Percentiles rank a stretch among this genome's conserved stretches.
These are phyloP conservation scores for Ochotona princeps DNA, from an alignment of 2,113 vertebrate genomes.

Conservation along the genomic window DNA sequence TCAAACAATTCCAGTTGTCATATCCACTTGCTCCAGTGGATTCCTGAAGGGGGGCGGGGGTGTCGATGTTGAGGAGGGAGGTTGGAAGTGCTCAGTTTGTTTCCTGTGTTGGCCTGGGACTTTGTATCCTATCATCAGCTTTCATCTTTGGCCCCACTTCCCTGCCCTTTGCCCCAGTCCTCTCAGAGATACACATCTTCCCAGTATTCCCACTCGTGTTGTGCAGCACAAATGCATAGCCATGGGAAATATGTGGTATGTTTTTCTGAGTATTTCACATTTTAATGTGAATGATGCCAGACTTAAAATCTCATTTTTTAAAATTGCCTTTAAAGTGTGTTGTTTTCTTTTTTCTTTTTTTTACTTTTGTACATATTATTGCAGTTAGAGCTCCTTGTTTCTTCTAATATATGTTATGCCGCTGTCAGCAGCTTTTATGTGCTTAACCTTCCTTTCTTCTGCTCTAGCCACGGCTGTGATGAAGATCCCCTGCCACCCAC, in stretches of 20 bases:
- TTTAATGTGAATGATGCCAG: neutral
- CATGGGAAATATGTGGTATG: neutral
- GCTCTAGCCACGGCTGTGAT: too few species aligned
- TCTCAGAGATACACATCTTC: neutral
- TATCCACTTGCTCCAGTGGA: neutral
- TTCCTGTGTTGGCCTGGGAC: neutral
- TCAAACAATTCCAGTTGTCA: neutral
- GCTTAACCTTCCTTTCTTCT: neutral
- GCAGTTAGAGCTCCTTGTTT: neutral
- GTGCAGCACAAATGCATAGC: neutral
- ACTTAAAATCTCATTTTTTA: constrained; percentile 17
- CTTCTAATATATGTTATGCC: neutral
- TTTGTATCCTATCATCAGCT: neutral
- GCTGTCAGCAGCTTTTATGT: neutral
- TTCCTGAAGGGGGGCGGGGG: neutral
- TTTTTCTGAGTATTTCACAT: neutral
- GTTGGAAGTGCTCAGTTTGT: neutral
- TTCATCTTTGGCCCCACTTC: neutral
- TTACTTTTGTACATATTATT: neutral
- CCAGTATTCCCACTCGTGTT: neutral
- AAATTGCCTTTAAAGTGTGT: neutral
- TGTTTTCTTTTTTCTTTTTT: neutral
- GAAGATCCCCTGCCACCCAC: neutral
- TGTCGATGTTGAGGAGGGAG: too few species aligned
- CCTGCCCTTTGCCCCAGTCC: neutral